These are phyloP conservation scores for Sorex fumeus DNA, from an alignment of 2,113 vertebrate genomes.

Conservation along the genomic window DNA sequence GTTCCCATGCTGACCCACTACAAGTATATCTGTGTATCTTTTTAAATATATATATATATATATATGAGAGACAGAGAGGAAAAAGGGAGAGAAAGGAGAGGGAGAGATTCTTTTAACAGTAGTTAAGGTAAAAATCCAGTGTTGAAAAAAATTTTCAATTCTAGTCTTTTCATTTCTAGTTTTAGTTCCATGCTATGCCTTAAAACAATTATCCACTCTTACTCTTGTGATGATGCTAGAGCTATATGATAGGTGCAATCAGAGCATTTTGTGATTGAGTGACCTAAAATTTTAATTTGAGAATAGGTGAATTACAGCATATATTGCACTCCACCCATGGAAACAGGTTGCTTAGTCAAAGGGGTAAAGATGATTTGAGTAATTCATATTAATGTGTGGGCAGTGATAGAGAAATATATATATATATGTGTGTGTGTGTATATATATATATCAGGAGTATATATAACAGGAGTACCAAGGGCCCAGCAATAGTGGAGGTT, in stretches of 20 bases:
- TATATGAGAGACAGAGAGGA: neutral
- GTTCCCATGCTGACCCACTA: neutral
- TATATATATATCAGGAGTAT: neutral
- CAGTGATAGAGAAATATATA: neutral
- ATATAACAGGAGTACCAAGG: neutral
- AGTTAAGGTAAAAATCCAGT: neutral
- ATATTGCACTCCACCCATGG: neutral
- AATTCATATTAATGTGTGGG: neutral
- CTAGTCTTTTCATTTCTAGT: neutral
- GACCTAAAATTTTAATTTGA: slow-evolving; percentile 41
- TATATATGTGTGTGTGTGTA: too few relatives aligned
- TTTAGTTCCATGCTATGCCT: neutral
- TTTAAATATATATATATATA: neutral
- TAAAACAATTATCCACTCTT: neutral
- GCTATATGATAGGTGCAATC: neutral
- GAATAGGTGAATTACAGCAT: neutral
- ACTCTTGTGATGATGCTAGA: neutral
- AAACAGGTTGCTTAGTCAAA: neutral
- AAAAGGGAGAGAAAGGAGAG: too few relatives aligned
- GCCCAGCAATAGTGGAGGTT: neutral
- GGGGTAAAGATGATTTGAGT: neutral
- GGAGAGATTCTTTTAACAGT: neutral
- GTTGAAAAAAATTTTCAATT: too few relatives aligned
- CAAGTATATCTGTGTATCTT: neutral
- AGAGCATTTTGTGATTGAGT: neutral